Percentiles rank a stretch among this genome's conserved stretches.
Evolutionary conservation across 2,888 invertebrate species (phyloP).

Genomic region (Diaphora mendica): DNA sequence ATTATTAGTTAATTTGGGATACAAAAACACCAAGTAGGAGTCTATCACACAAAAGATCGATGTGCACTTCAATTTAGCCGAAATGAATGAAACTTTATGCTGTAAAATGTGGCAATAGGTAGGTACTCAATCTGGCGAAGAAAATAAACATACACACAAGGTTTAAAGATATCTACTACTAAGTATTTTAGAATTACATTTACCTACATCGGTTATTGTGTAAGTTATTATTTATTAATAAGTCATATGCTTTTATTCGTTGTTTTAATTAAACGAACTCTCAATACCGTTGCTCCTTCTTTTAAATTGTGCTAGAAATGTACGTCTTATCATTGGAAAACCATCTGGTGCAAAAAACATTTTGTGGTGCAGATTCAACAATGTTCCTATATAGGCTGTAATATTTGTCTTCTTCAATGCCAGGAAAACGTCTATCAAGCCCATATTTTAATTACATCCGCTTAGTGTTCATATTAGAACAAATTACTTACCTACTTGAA

Average conservation of each 20-base stretch:
- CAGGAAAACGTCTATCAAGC: too few species aligned
- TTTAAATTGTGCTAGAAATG: too few species aligned
- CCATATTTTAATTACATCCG: too few species aligned
- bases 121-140: background rate
- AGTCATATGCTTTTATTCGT: slow-evolving; percentile 4
- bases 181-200: background rate
- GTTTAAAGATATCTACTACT: background rate
- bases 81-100: background rate
- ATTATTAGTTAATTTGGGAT: slow-evolving; percentile 2
- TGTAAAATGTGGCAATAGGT: background rate
- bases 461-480: too few species aligned
- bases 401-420: too few species aligned
- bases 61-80: background rate
- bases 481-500: too few species aligned
- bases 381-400: too few species aligned
- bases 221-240: slow-evolving; percentile 13
- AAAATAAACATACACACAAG: background rate
- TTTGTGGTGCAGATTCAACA: too few species aligned
- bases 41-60: background rate
- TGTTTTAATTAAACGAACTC: slow-evolving; percentile 6
- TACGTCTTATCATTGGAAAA: too few species aligned
- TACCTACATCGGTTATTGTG: background rate
- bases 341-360: too few species aligned
- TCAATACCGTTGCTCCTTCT: too few species aligned
- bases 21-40: background rate